phyloP scores from a whole-genome alignment of 2,888 invertebrate species.

The Dasysyrphus tricinctus region DNA sequence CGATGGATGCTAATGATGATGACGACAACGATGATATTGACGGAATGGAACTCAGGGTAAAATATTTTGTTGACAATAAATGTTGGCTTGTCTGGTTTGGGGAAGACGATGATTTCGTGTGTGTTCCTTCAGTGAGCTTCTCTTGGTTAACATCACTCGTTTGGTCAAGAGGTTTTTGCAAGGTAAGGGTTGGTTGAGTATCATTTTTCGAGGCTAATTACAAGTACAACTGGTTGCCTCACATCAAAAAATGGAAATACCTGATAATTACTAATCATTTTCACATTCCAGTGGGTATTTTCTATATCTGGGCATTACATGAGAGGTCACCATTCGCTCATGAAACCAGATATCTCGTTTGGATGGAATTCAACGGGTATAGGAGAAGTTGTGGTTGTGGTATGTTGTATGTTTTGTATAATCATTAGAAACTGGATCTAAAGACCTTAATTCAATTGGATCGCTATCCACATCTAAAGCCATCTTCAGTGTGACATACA shows the following conservation, averaged over 20 bases:
- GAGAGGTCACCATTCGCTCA: too few relatives aligned
- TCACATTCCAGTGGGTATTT: too few relatives aligned
- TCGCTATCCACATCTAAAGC: too few relatives aligned
- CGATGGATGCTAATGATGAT: slow-evolving; percentile 6
- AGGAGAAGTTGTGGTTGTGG: too few relatives aligned
- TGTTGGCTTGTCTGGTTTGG: slow-evolving; percentile 27
- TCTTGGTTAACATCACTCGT: slow-evolving; percentile 27
- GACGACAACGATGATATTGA: slow-evolving; percentile 6
- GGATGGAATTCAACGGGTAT: too few relatives aligned
- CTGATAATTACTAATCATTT: neutral
- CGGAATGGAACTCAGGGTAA: slow-evolving; percentile 13
- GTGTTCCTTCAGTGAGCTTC: neutral
- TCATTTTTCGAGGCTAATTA: neutral
- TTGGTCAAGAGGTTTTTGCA: too few relatives aligned
- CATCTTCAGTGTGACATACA: too few relatives aligned
- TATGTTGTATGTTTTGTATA: too few relatives aligned
- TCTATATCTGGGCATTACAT: too few relatives aligned
- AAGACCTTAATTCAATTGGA: too few relatives aligned
- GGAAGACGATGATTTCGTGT: slow-evolving; percentile 10
- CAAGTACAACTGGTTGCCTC: neutral
- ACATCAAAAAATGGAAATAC: neutral
- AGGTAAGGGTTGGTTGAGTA: neutral
- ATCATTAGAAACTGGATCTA: too few relatives aligned
- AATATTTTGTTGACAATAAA: slow-evolving; percentile 68
- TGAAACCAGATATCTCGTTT: too few relatives aligned